Conservation (phyloP, 1,140 invertebrate species). For the Drosophila jambulina region DNA sequence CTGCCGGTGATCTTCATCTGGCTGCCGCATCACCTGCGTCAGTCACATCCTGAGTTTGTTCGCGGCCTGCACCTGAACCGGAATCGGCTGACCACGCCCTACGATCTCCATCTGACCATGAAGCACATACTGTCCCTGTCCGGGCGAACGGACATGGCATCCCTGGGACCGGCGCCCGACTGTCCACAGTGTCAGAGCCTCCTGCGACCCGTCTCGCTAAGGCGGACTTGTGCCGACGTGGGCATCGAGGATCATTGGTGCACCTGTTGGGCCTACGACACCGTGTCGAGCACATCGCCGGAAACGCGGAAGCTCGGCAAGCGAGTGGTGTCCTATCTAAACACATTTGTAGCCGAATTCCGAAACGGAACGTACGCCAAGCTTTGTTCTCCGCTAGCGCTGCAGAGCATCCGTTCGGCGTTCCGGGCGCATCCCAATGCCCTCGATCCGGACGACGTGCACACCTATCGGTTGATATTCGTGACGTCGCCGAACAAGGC, state of each 20-base stretch:
- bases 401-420: conserved; percentile 52
- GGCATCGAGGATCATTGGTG: conserved; percentile 92
- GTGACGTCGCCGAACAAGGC: conserved; percentile 86
- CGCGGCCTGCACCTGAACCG: conserved; percentile 90
- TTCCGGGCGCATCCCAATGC: conserved; percentile 54
- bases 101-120: conserved; percentile 91
- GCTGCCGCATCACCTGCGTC: conserved; percentile 90
- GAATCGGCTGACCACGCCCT: conserved; percentile 92
- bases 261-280: conserved; percentile 88
- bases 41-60: conserved; percentile 88
- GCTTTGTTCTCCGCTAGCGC: conserved; percentile 47
- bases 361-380: conserved; percentile 68
- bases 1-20: conserved; percentile 93
- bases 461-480: conserved; percentile 84
- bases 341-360: conserved; percentile 71
- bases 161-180: conserved; percentile 63
- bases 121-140: conserved; percentile 85
- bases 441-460: conserved; percentile 16
- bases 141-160: conserved; percentile 84
- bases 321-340: conserved; percentile 85
- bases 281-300: conserved; percentile 83
- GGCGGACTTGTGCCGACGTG: conserved; percentile 90
- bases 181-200: conserved; percentile 90
- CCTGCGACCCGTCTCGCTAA: conserved; percentile 87
- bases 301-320: conserved; percentile 85